Evolutionary conservation across 1,140 invertebrate genomes (phyloP).

Genomic region (Battus philenor): DNA sequence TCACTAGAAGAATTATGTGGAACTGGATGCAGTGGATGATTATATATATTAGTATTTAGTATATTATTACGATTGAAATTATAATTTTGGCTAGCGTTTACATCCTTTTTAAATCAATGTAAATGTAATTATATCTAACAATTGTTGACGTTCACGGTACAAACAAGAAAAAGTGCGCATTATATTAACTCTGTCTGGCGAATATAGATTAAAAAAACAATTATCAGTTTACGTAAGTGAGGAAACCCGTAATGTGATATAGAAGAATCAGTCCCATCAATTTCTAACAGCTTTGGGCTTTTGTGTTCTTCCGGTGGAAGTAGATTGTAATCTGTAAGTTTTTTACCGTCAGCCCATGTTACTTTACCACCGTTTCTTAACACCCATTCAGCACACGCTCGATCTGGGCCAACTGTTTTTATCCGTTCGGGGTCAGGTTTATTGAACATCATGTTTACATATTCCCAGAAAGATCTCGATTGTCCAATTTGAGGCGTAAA

Average conservation of each 20-base stretch:
- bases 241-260: constrained; percentile 87
- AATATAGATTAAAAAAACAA: too few relatives aligned
- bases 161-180: too few relatives aligned
- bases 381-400: constrained; percentile 94
- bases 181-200: neutral
- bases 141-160: too few relatives aligned
- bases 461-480: constrained; percentile 66
- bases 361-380: constrained; percentile 87
- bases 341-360: constrained; percentile 78
- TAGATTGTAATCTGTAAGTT: constrained; percentile 82
- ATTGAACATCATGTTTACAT: constrained; percentile 79
- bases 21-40: too few relatives aligned
- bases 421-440: constrained; percentile 81
- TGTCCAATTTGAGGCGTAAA: constrained; percentile 25
- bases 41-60: too few relatives aligned
- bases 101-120: too few relatives aligned
- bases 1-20: too few relatives aligned
- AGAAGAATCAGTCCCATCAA: constrained; percentile 86
- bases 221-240: constrained; percentile 87
- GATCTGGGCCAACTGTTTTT: constrained; percentile 86
- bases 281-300: constrained; percentile 75
- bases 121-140: too few relatives aligned
- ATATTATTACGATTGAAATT: too few relatives aligned
- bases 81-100: too few relatives aligned
- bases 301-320: constrained; percentile 73